Base-by-base conservation (phyloP, 30 jellyfish, hydroid and myxozoan species). In the Rhopilema esculentum region DNA sequence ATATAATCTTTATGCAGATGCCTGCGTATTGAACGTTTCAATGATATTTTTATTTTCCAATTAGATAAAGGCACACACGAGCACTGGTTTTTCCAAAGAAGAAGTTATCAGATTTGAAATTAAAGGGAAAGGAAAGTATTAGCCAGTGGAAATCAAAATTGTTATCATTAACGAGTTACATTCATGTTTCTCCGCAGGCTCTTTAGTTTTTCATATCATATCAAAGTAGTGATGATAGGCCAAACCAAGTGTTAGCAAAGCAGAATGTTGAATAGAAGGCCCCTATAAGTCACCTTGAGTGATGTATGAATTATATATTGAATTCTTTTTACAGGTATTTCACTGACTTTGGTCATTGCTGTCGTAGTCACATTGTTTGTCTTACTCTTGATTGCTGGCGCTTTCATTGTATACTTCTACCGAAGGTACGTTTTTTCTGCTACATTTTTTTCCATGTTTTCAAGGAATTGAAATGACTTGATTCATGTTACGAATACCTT, bases 361-460 rank as follows among this genome's bases (percentile, higher is more conserved):
- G 82, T 89, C 71, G 90, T 94, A 27, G 64, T 74, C 16, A 84
- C 82, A 15, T n/a, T 88, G n/a, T 63, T 80, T 27, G 84, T 80
- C 53, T 17, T 88, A 9, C 49, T 88, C 7, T 32, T 88, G 69
- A 79, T 88, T 69, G 91, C 90, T 23, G 49, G 78, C 48, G 57
- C 40, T 24, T 15, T 87, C 31, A 72, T 61, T 51, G 70, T 78
- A 1, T 61, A 20, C 82, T 77, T 15, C 50, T 70, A 87, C 85
- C 69, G 69, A 69, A 70, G 96, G 96, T 85, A 72, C 28, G 53
- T 2, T 16, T 61, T 63, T 16, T 12, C 0, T 33, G 30, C 7
- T 61, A 0, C 21, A 18, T 57, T 57, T 49, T 18, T 15, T n/a
- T n/a, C n/a, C n/a, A n/a, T n/a, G n/a, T n/a, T n/a, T n/a, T n/a